These are phyloP conservation scores for Lepus timidus DNA, from an alignment of 2,113 vertebrate genomes.

Conservation along the genomic window DNA sequence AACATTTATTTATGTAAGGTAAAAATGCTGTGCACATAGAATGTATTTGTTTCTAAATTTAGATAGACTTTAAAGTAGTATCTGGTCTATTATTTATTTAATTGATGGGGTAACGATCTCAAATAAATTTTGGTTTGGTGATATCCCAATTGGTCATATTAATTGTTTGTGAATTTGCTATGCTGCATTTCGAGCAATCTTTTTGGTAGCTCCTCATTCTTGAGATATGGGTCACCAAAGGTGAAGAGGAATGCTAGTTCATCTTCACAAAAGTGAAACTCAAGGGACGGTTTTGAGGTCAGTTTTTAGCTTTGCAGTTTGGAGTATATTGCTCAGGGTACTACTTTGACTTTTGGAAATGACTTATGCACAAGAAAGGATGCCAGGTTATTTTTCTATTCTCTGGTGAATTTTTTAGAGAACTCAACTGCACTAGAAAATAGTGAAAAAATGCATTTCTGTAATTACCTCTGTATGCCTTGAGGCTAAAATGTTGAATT, in stretches of 20 bases:
- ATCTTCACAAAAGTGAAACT: not conserved
- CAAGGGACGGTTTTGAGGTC: not conserved
- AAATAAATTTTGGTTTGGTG: not conserved
- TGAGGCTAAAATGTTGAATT: not conserved
- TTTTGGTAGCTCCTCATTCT: not conserved
- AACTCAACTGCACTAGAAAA: not conserved
- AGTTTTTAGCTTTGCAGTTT: not conserved
- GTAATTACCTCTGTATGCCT: not conserved
- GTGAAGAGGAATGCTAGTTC: not conserved
- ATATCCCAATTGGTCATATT: not conserved
- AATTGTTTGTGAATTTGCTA: not conserved
- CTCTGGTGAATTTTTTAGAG: not conserved
- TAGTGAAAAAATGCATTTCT: not conserved
- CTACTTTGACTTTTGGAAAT: not conserved
- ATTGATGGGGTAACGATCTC: not conserved
- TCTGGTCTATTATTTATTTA: not conserved
- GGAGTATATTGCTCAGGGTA: not conserved
- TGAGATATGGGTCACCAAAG: not conserved
- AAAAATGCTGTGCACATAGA: not conserved
- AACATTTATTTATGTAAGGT: not conserved
- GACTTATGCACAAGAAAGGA: not conserved
- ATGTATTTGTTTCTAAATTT: not conserved
- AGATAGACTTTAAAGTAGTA: not conserved
- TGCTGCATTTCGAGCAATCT: not conserved
- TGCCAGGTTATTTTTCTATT: not conserved